A percentile compares a stretch with the other conserved stretches of the same genome.
Conservation (phyloP, 2,797 vertebrate species). For the Choloepus didactylus region DNA sequence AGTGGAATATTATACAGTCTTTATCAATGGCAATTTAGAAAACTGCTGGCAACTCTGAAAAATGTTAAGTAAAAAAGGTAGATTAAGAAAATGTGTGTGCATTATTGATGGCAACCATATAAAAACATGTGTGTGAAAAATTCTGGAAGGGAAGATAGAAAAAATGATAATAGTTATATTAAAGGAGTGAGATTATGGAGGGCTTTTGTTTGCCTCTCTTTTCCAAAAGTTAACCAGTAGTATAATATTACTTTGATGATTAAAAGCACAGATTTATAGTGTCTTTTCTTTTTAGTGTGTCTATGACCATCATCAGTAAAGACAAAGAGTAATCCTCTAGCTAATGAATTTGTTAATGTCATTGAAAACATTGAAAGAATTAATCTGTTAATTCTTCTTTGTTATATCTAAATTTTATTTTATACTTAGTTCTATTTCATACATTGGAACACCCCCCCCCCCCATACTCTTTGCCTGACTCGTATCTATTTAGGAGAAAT, state of each 20-base stretch:
- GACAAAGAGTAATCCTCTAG: not conserved
- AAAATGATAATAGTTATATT: not conserved
- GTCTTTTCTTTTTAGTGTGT: not conserved
- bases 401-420: slow-evolving; percentile 18
- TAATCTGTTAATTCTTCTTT: not conserved
- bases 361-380: not conserved
- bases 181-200: not conserved
- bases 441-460: not conserved
- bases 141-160: not conserved
- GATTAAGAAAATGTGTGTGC: not conserved
- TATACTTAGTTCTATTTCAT: slow-evolving; percentile 39
- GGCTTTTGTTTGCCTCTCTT: not conserved
- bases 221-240: slow-evolving; percentile 14
- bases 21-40: slow-evolving; percentile 47
- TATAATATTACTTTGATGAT: slow-evolving; percentile 38
- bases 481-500: not conserved
- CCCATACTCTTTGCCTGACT: not conserved
- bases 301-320: slow-evolving; percentile 32
- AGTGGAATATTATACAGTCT: not conserved
- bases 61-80: not conserved
- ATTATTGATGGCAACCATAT: not conserved
- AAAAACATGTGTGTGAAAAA: not conserved
- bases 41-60: slow-evolving; percentile 40
- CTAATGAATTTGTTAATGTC: slow-evolving; percentile 12
- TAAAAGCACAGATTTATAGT: not conserved